Evolutionary conservation across 2,797 vertebrate species (phyloP), one percentile per base, ranked within the genome.

Genomic region (Phaenicophaeus curvirostris): DNA sequence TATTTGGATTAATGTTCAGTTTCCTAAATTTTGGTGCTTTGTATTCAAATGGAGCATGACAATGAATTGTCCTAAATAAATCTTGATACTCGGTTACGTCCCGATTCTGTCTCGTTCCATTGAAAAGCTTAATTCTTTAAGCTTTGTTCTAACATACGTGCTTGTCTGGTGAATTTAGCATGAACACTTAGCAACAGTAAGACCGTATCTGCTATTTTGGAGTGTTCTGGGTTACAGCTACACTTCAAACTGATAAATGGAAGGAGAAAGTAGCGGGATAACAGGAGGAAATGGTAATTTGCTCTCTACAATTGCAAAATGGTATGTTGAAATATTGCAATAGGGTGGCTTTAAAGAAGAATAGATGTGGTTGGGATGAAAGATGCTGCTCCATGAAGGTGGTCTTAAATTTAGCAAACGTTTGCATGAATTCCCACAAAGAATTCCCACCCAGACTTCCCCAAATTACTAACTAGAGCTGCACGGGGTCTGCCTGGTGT

Each of bases 41-140:
- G 88, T 83, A 73, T 85, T 84, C 73, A 75, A 79, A 66, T 92
- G 66, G 57, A 89, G 92, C 94, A 94, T 90, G 87, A 61, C 93
- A 89, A 78, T 82, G 75, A 91, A n/a, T 80, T 84, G 75, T 73
- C 68, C 62, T 88, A 58, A 96, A 95, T 95, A 95, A 96, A 96
- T 59, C 73, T 74, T 71, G 25, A 53, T 92, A 46, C 66, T 41
- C 51, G 65, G 25, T 72, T 67, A 30, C 4, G 9, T 7, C 2
- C 46, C 23, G 46, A 3, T 67, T 91, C 44, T 53, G 84, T 67
- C 67, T 94, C 6, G 0, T 63, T 95, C 24, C 19, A 0, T 73
- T 5, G 24, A 5, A 25, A 57, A 85, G 4, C 42, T 54, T 6
- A 68, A 46, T 11, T 57, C 42, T 67, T 35, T 2, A 4, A 42